Evolutionary conservation across 2,797 vertebrate species (phyloP), one percentile per base, ranked within the genome.

Genomic region (Pagetopsis macropterus): DNA sequence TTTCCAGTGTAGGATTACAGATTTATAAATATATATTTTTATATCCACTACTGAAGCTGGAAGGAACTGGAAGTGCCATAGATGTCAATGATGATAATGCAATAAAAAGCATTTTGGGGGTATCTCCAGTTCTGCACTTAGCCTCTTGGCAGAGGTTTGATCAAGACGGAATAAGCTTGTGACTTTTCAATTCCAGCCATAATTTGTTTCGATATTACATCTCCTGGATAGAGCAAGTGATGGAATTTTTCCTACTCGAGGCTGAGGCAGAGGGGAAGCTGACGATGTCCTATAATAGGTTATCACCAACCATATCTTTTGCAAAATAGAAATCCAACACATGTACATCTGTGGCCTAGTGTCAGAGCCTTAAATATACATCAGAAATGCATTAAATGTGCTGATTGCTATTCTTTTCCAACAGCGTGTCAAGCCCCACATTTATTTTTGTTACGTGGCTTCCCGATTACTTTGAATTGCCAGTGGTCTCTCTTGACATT

Each of bases 151-250:
- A 97, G 96, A 82, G 92, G 93, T 96, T 97, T 98, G 97, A 99
- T 99, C 97, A 98, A 97, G 96, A 96, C 89, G 93, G 96, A 97
- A 98, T 97, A 97, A 98, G 96, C 94, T 93, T 94, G 95, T 97
- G 97, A 97, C 98, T 99, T 99, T 99, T 98, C 98, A 98, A 98
- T 99, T 98, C 96, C 96, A 91, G 95, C 95, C 96, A 97, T 98
- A 98, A 99, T 99, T 99, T 99, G 97, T 99, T 99, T 98, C 97
- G 95, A 96, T 99, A 98, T 98, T 97, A 94, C 95, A 97, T 96
- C 95, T 94, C 89, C 90, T 72, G 84, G 94, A 93, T 95, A 93
- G 95, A 96, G 96, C 95, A 95, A 95, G 96, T 97, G 97, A 99
- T 98, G 95, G 96, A 97, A 97, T 96, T 96, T 95, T 97, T 97